Evolutionary conservation across 2,888 invertebrate species (phyloP).

Genomic region (Xanthorhoe designata): DNA sequence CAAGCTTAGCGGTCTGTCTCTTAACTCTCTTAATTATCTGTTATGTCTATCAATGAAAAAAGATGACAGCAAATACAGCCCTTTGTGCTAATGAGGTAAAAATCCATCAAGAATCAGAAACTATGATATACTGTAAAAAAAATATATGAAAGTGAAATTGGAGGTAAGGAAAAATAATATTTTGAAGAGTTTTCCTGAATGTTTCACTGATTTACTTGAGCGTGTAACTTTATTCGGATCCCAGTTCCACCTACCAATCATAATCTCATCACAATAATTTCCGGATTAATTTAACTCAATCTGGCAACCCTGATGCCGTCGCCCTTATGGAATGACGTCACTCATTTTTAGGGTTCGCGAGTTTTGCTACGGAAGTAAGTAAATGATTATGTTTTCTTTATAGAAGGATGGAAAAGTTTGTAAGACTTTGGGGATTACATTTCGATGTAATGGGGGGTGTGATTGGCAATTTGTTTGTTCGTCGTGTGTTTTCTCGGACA

Average conservation of each 20-base stretch:
- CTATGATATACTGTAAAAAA: too few relatives aligned
- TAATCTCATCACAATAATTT: slow-evolving; percentile 28
- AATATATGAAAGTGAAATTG: too few relatives aligned
- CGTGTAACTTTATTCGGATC: neutral
- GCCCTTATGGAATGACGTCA: slow-evolving; percentile 36
- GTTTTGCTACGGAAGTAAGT: slow-evolving; percentile 16
- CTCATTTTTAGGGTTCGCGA: slow-evolving; percentile 24
- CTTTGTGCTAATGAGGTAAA: too few relatives aligned
- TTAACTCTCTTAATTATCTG: too few relatives aligned
- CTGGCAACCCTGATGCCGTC: slow-evolving; percentile 28
- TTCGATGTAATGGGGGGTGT: slow-evolving; percentile 1
- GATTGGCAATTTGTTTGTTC: slow-evolving; percentile 9
- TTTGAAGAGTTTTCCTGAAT: neutral
- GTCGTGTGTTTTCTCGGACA: neutral
- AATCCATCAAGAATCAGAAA: too few relatives aligned
- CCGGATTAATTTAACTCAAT: slow-evolving; percentile 31
- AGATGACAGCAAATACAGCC: too few relatives aligned
- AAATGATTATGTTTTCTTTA: slow-evolving; percentile 16
- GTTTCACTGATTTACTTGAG: neutral
- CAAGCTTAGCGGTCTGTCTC: too few relatives aligned
- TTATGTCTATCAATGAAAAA: too few relatives aligned
- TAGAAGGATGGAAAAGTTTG: slow-evolving; percentile 19
- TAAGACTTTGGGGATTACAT: slow-evolving; percentile 3
- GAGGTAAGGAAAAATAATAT: too few relatives aligned
- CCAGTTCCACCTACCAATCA: slow-evolving; percentile 18